Evolutionary conservation across 2,888 invertebrate species (phyloP).

Genomic region (Iselma pallidipennis): DNA sequence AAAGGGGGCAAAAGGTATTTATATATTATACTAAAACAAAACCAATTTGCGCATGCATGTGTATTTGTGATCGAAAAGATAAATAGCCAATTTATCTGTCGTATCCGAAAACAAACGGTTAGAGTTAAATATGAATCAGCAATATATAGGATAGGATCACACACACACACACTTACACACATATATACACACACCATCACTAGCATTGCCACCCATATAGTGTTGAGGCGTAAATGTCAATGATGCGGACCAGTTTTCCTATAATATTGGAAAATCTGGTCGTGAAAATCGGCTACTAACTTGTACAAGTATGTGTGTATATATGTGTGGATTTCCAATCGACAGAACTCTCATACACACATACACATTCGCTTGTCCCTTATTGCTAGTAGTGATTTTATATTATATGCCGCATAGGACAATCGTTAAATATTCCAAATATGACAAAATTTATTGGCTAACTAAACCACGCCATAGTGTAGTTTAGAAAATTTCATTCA

Average conservation of each 20-base stretch:
- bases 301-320: background rate
- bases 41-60: background rate
- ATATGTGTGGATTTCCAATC: background rate
- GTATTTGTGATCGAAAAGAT: slow-evolving; percentile 6
- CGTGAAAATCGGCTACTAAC: background rate
- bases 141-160: slow-evolving; percentile 1
- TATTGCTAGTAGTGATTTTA: background rate
- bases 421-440: background rate
- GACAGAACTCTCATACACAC: background rate
- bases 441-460: background rate
- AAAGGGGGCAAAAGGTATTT: background rate
- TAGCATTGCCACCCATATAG: background rate
- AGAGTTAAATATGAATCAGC: slow-evolving; percentile 12
- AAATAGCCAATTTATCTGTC: slow-evolving; percentile 14
- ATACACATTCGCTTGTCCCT: background rate
- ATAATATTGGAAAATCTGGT: slow-evolving; percentile 1
- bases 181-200: no score
- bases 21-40: background rate
- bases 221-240: slow-evolving; percentile 8
- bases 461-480: background rate
- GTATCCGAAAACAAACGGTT: slow-evolving; percentile 14
- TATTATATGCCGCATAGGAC: background rate
- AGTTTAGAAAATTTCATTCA: background rate
- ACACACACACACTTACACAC: no score
- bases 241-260: slow-evolving; percentile 2